phyloP scores from a whole-genome alignment of 2,888 invertebrate species.

The Drosophila mayaguana region DNA sequence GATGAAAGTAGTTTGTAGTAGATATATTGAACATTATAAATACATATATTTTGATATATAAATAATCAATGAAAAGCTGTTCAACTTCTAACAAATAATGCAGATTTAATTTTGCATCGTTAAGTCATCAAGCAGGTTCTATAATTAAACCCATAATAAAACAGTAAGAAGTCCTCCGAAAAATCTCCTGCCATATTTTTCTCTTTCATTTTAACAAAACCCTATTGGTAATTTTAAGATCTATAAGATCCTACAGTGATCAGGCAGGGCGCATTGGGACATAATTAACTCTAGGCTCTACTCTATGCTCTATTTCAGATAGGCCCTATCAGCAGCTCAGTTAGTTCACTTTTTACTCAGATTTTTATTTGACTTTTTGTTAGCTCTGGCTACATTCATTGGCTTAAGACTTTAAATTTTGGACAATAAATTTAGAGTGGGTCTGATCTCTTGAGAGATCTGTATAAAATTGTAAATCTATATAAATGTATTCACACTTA shows the following conservation, averaged over 20 bases:
- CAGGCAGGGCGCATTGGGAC: not conserved
- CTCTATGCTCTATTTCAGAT: not conserved
- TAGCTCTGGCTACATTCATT: not conserved
- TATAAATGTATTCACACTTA: not conserved
- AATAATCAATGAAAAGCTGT: too few species aligned
- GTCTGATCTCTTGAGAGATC: not conserved
- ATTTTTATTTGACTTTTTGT: not conserved
- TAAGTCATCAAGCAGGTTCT: too few species aligned
- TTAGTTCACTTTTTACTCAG: not conserved
- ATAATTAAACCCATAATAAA: too few species aligned
- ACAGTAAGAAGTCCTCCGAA: too few species aligned
- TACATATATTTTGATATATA: too few species aligned
- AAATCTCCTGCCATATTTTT: too few species aligned
- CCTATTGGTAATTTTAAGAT: too few species aligned
- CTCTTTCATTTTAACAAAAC: too few species aligned
- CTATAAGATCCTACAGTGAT: too few species aligned
- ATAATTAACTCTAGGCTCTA: not conserved
- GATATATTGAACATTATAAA: not conserved
- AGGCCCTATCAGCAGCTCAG: not conserved
- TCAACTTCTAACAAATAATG: too few species aligned
- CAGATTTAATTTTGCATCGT: too few species aligned
- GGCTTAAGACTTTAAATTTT: conserved; percentile 31
- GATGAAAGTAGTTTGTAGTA: not conserved
- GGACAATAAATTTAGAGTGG: conserved; percentile 32
- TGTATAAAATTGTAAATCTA: not conserved